Evolutionary conservation across 2,113 vertebrate species (phyloP).

Genomic region (Trichomycterus rosablanca): DNA sequence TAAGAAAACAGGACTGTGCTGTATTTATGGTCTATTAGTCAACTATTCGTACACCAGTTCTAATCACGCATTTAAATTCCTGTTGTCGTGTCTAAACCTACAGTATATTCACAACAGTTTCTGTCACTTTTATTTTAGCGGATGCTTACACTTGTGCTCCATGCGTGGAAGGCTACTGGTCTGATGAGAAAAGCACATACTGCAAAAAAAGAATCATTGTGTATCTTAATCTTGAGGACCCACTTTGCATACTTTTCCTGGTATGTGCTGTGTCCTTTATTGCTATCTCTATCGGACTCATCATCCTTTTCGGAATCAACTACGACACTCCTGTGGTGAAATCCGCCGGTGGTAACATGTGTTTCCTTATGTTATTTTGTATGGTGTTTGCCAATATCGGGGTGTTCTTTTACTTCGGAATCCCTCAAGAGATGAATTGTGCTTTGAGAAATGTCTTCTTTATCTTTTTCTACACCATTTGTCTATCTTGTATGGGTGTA

Average conservation of each 20-base stretch:
- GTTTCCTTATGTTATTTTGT: conserved; percentile 76
- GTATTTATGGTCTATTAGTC: too few relatives aligned
- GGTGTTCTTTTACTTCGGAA: conserved; percentile 71
- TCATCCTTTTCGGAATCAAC: conserved; percentile 66
- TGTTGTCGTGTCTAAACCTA: not conserved
- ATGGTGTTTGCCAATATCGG: conserved; percentile 63
- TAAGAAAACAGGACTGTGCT: too few relatives aligned
- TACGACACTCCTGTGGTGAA: conserved; percentile 75
- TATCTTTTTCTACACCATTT: conserved; percentile 65
- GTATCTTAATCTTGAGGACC: conserved; percentile 62
- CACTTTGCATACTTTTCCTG: conserved; percentile 59
- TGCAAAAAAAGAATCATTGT: conserved; percentile 63
- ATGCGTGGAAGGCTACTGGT: conserved; percentile 71
- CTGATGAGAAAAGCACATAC: conserved; percentile 56
- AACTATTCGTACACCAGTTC: too few relatives aligned
- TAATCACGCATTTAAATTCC: not conserved
- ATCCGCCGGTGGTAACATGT: conserved; percentile 76
- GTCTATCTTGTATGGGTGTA: conserved; percentile 73
- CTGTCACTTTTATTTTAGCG: conserved; percentile 39
- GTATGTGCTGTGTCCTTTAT: conserved; percentile 45
- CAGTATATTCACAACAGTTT: not conserved
- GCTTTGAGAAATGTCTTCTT: conserved; percentile 63
- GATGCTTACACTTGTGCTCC: conserved; percentile 63
- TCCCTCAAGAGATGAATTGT: conserved; percentile 59
- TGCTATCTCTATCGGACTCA: conserved; percentile 48